phyloP scores from a whole-genome alignment of 2,113 vertebrate genomes.

The Strix aluco region DNA sequence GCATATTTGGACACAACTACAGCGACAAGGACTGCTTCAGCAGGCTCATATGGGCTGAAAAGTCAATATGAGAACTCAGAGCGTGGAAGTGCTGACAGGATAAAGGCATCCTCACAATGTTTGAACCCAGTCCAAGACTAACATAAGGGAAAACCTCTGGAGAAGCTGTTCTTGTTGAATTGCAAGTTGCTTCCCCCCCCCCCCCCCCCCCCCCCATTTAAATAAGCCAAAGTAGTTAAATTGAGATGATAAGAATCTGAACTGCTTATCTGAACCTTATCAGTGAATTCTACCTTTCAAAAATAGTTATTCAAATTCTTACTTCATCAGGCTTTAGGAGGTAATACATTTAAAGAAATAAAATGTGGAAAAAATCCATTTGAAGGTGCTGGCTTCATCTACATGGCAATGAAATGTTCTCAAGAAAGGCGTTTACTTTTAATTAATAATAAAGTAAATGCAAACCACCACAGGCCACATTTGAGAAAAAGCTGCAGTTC shows the following conservation, averaged over 20 bases:
- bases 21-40: neutral
- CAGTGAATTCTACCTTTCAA: constrained; percentile 42
- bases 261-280: constrained; percentile 37
- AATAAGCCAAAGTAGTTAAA: constrained; percentile 38
- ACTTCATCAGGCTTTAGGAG: constrained; percentile 52
- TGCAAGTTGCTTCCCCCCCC: neutral
- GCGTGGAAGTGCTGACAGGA: constrained; percentile 33
- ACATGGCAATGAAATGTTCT: constrained; percentile 45
- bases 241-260: constrained; percentile 52
- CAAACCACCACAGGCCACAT: constrained; percentile 51
- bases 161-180: constrained; percentile 49
- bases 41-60: neutral
- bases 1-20: neutral
- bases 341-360: constrained; percentile 23
- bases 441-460: constrained; percentile 53
- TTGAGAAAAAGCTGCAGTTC: constrained; percentile 34
- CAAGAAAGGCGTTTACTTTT: constrained; percentile 46
- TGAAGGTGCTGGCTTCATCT: constrained; percentile 40
- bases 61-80: neutral
- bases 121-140: constrained; percentile 49
- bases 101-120: neutral
- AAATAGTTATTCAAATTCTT: constrained; percentile 66
- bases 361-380: neutral
- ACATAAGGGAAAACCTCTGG: constrained; percentile 47
- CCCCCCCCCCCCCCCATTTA: neutral